phyloP scores from a whole-genome alignment of 1,140 invertebrate species.

The Drosophila kurseongensis region DNA sequence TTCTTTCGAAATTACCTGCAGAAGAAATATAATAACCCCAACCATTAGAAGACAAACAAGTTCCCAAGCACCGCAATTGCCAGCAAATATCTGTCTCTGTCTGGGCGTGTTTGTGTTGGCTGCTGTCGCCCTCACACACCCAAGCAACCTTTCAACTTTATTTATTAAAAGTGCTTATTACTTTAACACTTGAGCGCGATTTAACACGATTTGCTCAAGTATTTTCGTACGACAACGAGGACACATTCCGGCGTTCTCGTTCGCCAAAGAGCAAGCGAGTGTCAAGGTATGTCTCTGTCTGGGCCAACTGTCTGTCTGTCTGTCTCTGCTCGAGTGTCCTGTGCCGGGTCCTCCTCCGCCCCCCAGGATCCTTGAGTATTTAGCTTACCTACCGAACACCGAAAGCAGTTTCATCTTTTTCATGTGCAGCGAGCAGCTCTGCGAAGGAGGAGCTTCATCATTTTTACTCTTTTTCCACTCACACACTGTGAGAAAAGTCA shows the following conservation, averaged over 20 bases:
- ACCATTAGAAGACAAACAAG: constrained; percentile 43
- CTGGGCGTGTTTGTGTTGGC: constrained; percentile 33
- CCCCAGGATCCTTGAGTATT: constrained; percentile 62
- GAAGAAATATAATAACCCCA: constrained; percentile 43
- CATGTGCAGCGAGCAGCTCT: constrained; percentile 58
- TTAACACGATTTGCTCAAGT: constrained; percentile 82
- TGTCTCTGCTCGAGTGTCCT: constrained; percentile 23
- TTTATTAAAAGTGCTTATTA: constrained; percentile 83
- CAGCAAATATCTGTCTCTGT: constrained; percentile 11
- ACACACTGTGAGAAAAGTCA: constrained; percentile 12
- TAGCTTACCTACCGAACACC: constrained; percentile 64
- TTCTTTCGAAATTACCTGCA: constrained; percentile 26
- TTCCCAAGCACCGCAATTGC: constrained; percentile 38
- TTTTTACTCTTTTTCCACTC: constrained; percentile 59
- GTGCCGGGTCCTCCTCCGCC: constrained; percentile 31
- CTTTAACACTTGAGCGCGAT: constrained; percentile 82
- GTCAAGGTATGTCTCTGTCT: constrained; percentile 62
- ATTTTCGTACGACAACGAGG: constrained; percentile 72
- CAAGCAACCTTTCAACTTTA: constrained; percentile 65
- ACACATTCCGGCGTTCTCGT: constrained; percentile 47
- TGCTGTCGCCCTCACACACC: constrained; percentile 19
- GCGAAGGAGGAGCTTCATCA: constrained; percentile 63
- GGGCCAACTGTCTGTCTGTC: constrained; percentile 36
- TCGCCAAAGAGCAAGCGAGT: constrained; percentile 46
- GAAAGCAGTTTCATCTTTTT: constrained; percentile 75